Base-by-base conservation (phyloP, 1,140 invertebrate species). In the Popillia japonica region DNA sequence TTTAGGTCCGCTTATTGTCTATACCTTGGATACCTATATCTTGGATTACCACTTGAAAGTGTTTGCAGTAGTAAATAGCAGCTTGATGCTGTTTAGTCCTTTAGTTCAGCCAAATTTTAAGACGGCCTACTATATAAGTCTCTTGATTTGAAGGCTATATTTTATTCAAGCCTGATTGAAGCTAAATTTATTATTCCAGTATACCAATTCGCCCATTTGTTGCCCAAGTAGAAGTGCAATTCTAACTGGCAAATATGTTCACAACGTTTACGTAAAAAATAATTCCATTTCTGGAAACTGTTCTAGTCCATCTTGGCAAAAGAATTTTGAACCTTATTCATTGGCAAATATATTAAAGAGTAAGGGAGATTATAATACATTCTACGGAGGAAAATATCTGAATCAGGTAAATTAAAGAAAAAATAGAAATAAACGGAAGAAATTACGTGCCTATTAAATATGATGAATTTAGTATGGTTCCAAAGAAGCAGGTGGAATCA, bases 211-310 rank as follows among this genome's bases (percentile, higher is more conserved):
- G 0, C 95, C 95, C 9, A 90, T 97, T 55, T 97, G 96, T 85
- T 97, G 96, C 84, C 96, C 96, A 14, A 96, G 96, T 84, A 90
- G 96, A 68, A 93, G 95, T 9, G 94, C 94, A 42, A 91, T 98
- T 59, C 87, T 98, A 14, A 95, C 95, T 0, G 96, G 96, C 40
- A 89, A 90, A 78, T 97, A 96, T 86, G 90, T 93, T 0, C 96
- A 98, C 84, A 97, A 97, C 87, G 93, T 96, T 84, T 83, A 87
- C 20, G 93, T 93, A 0, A 83, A 88, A 2, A 96, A 96, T 85
- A 98, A 97, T 88, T 93, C 94, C 0, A 40, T 93, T 0, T 83
- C 81, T 20, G 96, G 95, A 0, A 94, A 94, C 64, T 98, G 96
- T 86, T 93, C 92, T 78, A 91, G 92, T 78, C 3, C 75, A 0